These are phyloP conservation scores for Gasteruption jaculator DNA, from an alignment of 2,888 invertebrate species.

Conservation along the genomic window DNA sequence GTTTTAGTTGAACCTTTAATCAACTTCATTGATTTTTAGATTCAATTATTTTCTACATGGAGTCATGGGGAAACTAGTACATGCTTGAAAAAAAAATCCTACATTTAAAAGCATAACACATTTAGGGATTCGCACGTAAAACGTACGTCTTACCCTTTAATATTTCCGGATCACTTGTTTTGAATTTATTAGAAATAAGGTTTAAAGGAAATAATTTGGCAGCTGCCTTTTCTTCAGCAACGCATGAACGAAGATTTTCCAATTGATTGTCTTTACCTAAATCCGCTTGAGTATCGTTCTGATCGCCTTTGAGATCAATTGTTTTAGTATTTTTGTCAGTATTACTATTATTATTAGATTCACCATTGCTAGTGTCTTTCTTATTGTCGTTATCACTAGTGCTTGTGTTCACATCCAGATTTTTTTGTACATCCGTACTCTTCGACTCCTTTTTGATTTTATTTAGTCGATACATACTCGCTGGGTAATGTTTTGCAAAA, in stretches of 20 bases:
- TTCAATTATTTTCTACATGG: too few relatives aligned
- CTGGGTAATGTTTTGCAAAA: slow-evolving; percentile 65
- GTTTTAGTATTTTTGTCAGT: slow-evolving; percentile 11
- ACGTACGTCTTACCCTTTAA: slow-evolving; percentile 36
- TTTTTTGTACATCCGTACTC: neutral
- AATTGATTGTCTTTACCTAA: slow-evolving; percentile 20
- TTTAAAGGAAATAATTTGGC: slow-evolving; percentile 44
- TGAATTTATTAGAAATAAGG: slow-evolving; percentile 41
- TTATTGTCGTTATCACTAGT: slow-evolving; percentile 15
- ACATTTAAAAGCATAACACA: too few relatives aligned
- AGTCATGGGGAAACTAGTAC: too few relatives aligned
- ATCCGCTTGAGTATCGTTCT: slow-evolving; percentile 9
- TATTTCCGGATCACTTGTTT: slow-evolving; percentile 31
- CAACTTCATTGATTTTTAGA: too few relatives aligned
- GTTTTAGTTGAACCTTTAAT: too few relatives aligned
- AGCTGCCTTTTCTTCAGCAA: slow-evolving; percentile 40
- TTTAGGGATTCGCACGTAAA: too few relatives aligned
- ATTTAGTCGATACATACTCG: slow-evolving; percentile 51
- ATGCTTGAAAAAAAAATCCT: too few relatives aligned
- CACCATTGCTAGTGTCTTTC: slow-evolving; percentile 14
- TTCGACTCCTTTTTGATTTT: slow-evolving; percentile 47
- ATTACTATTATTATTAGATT: slow-evolving; percentile 9
- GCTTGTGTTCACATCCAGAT: slow-evolving; percentile 10
- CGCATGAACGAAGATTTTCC: too few relatives aligned
- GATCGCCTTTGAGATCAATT: slow-evolving; percentile 6